These are phyloP conservation scores for Eulemur mongoz DNA, from an alignment of 2,797 vertebrate genomes.

Conservation along the genomic window DNA sequence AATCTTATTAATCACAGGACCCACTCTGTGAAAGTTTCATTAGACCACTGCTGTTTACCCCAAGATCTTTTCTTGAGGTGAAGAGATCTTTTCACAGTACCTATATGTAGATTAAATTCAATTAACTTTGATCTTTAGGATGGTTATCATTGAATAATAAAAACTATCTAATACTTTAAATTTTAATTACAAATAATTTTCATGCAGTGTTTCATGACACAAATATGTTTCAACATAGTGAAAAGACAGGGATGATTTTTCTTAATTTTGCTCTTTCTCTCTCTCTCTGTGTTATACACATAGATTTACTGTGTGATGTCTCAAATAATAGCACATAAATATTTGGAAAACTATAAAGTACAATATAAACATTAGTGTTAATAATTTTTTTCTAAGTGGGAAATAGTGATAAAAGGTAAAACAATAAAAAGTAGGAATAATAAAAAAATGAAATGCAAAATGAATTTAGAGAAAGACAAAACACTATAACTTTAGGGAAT, in stretches of 20 bases:
- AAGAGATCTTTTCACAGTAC: neutral
- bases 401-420: neutral
- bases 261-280: neutral
- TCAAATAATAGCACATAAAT: neutral
- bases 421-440: neutral
- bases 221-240: neutral
- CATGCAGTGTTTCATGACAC: neutral
- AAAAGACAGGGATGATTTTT: neutral
- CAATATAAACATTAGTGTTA: neutral
- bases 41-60: neutral
- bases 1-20: neutral
- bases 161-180: neutral
- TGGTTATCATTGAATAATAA: neutral
- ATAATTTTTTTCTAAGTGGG: neutral
- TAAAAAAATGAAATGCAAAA: neutral
- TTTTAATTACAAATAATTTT: neutral
- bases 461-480: neutral
- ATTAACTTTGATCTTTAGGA: too few species aligned
- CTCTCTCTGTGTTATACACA: neutral
- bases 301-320: neutral
- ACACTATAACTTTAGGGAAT: neutral
- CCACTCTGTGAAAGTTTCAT: neutral
- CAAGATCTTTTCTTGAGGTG: neutral
- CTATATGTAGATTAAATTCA: neutral
- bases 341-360: neutral